Evolutionary conservation across 2,113 vertebrate species (phyloP).

Genomic region (Halichoerus grypus): DNA sequence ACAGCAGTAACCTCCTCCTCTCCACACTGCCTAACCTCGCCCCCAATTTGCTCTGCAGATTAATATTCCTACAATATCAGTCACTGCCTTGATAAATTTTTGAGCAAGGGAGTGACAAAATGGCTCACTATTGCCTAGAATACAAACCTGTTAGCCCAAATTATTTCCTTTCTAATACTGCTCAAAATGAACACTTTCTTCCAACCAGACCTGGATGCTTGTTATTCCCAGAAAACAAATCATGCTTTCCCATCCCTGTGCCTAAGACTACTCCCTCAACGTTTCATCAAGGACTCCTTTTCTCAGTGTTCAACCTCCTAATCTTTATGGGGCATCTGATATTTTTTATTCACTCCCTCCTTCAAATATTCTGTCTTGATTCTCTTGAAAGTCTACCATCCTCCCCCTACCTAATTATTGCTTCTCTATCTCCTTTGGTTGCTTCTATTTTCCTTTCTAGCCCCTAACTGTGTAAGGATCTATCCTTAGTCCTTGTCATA

Average conservation of each 20-base stretch:
- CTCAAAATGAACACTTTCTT: slow-evolving; percentile 32
- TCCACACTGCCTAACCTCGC: neutral
- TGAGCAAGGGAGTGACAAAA: neutral
- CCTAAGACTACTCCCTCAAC: neutral
- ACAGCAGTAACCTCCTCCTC: neutral
- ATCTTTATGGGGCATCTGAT: neutral
- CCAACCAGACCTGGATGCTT: slow-evolving; percentile 12
- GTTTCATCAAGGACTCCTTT: slow-evolving; percentile 49
- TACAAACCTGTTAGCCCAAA: neutral
- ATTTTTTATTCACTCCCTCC: neutral
- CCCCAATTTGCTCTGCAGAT: neutral
- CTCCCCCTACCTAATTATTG: neutral
- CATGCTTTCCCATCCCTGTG: neutral
- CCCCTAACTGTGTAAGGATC: neutral
- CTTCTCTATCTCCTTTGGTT: slow-evolving; percentile 2
- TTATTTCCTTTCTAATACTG: neutral
- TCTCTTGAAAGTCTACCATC: slow-evolving; percentile 25
- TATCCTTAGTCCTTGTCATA: neutral
- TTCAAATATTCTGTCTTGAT: slow-evolving; percentile 47
- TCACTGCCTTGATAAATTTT: neutral
- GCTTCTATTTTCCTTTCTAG: neutral
- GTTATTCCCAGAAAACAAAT: slow-evolving; percentile 29
- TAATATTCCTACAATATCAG: neutral
- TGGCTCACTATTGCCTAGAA: neutral
- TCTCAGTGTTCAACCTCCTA: slow-evolving; percentile 1